Conservation (phyloP, 2,888 invertebrate genomes). For the Ophion obscuratus region DNA sequence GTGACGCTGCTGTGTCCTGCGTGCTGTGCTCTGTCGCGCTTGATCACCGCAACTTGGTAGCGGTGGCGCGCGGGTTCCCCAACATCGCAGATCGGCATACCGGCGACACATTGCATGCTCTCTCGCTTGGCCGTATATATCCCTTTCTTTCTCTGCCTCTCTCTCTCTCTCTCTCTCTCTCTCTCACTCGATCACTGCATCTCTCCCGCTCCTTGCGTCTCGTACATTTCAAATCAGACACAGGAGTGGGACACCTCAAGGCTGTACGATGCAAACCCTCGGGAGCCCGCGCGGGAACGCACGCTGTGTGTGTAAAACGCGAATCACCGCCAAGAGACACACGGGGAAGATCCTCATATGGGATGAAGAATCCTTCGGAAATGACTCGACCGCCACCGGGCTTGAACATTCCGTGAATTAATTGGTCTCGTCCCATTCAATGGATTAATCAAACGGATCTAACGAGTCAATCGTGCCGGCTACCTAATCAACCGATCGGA, state of each 20-base stretch:
- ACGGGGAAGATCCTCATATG: slow-evolving; percentile 28
- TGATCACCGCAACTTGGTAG: slow-evolving; percentile 40
- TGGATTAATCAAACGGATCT: slow-evolving; percentile 29
- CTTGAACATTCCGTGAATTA: slow-evolving; percentile 27
- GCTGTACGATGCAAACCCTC: slow-evolving; percentile 74
- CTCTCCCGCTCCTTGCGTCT: slow-evolving; percentile 5
- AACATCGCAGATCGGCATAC: slow-evolving; percentile 73
- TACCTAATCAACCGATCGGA: neutral
- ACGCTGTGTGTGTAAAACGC: slow-evolving; percentile 16
- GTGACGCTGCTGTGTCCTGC: slow-evolving; percentile 39
- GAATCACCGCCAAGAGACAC: slow-evolving; percentile 2
- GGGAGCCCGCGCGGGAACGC: slow-evolving; percentile 18
- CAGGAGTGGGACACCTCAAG: slow-evolving; percentile 79
- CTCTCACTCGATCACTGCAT: too few species aligned
- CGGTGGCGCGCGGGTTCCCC: slow-evolving; percentile 44
- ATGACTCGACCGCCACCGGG: slow-evolving; percentile 13
- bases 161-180: slow-evolving; percentile 14
- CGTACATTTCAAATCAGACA: slow-evolving; percentile 75
- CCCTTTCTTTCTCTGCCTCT: slow-evolving; percentile 10
- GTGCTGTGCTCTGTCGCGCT: slow-evolving; percentile 56
- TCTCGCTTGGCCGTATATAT: slow-evolving; percentile 22
- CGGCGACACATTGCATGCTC: slow-evolving; percentile 78
- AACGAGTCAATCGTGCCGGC: slow-evolving; percentile 13
- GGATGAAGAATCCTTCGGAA: slow-evolving; percentile 39
- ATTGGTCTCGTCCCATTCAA: slow-evolving; percentile 22